These are phyloP conservation scores for Brenthis daphne DNA, from an alignment of 2,888 invertebrate genomes.

Conservation along the genomic window DNA sequence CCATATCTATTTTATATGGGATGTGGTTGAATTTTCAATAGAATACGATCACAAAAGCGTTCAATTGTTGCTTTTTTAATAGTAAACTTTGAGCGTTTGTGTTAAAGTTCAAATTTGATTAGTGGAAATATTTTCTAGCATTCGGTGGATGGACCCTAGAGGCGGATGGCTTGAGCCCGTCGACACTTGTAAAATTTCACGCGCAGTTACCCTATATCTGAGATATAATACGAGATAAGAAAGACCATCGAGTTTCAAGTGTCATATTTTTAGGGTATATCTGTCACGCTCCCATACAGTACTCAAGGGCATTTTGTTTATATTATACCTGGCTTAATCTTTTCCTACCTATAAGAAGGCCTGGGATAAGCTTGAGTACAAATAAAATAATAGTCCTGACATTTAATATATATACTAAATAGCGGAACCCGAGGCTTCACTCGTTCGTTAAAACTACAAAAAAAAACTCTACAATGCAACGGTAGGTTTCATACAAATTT, in stretches of 20 bases:
- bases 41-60: conserved; percentile 1
- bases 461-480: too few species aligned
- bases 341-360: conserved; percentile 1
- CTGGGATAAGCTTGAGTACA: too few species aligned
- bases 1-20: not conserved
- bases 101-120: not conserved
- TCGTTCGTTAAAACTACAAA: too few species aligned
- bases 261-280: conserved; percentile 29
- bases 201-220: conserved; percentile 59
- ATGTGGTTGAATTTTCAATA: conserved; percentile 15
- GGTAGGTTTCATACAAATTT: too few species aligned
- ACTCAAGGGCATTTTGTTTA: not conserved
- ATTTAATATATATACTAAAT: too few species aligned
- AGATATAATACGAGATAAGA: conserved; percentile 45
- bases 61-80: not conserved
- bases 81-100: not conserved
- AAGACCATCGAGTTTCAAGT: conserved; percentile 26
- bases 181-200: conserved; percentile 72
- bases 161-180: conserved; percentile 38
- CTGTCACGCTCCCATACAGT: conserved; percentile 17
- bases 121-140: conserved; percentile 7
- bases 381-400: too few species aligned
- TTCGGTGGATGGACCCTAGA: conserved; percentile 21
- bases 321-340: not conserved
- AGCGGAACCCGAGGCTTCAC: too few species aligned